Conservation (phyloP, 2,113 vertebrate species). For the Xyliphius kryptos region DNA sequence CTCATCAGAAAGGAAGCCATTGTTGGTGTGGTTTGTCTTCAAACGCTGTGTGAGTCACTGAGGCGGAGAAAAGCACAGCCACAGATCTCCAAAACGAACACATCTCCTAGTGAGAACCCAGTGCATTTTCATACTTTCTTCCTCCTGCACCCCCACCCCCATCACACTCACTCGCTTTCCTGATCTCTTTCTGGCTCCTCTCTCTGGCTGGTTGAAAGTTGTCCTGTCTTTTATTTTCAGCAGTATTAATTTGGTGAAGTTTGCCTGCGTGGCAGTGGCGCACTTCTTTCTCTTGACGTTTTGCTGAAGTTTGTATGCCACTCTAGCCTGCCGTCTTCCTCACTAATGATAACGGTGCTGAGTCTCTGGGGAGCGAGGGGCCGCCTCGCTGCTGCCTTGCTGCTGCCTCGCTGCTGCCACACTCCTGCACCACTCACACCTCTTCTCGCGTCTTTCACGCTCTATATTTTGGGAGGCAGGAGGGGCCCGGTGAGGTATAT, state of each 20-base stretch:
- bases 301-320: conserved; percentile 77
- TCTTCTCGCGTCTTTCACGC: no score
- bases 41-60: conserved; percentile 53
- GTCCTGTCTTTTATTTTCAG: conserved; percentile 77
- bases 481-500: conserved; percentile 64
- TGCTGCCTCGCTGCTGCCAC: no score
- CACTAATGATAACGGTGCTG: conserved; percentile 72
- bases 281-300: conserved; percentile 73
- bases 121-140: conserved; percentile 35
- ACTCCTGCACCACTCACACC: no score
- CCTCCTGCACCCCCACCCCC: no score
- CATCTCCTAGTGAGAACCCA: conserved; percentile 38
- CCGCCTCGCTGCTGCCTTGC: conserved; percentile 65
- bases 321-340: conserved; percentile 68
- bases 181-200: conserved; percentile 48
- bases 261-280: conserved; percentile 51
- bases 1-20: conserved; percentile 59
- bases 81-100: conserved; percentile 63
- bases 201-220: conserved; percentile 71
- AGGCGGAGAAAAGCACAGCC: conserved; percentile 58
- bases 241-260: conserved; percentile 72
- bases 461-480: conserved; percentile 72
- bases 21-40: conserved; percentile 36
- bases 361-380: conserved; percentile 65
- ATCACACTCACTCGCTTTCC: conserved; percentile 47